Base-by-base conservation (phyloP, 2,113 vertebrate species). In the Tonatia bakeri region DNA sequence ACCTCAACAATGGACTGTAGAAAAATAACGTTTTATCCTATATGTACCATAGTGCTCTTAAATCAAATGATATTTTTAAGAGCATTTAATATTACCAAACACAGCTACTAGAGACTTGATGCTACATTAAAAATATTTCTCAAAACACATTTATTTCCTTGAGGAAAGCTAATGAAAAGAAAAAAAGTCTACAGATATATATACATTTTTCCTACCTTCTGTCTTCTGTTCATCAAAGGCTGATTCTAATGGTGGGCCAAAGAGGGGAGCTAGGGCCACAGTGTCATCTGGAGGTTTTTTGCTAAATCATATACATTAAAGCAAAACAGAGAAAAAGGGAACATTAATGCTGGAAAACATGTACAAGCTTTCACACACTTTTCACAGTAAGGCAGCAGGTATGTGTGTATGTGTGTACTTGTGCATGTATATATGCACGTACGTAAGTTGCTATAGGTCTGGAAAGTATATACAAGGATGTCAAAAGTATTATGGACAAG, bases 141-240 rank as follows among this genome's bases (percentile, higher is more conserved):
- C 28, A 52, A 28, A 52, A 45, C 14, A 47, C 1, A n/a, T 24
- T 31, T 14, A 22, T 88, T 92, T 92, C 24, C 12, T 84, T 4
- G 43, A 92, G 12, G 22, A 33, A 80, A 56, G 15, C 43, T 72
- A 85, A 24, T 70, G 59, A 92, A 81, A 95, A 73, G 54, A 22
- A 83, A 90, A 80, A 65, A 88, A 20, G 54, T 50, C 54, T 69
- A 54, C 3, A 90, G 56, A 50, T 20, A 17, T 5, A 17, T 5
- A 45, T 11, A 33, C 4, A 9, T 76, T 82, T 87, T 89, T 77
- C 83, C 79, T 99, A 99, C 99, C 99, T 93, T 99, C 99, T 93
- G 98, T 96, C 98, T 99, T 99, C 90, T 99, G 98, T 93, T 99
- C 99, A 97, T 99, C 99, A 3, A 99, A 99, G 50, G 99, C 98